Conservation (phyloP, 2,113 vertebrate species). For the Asarcornis scutulata region DNA sequence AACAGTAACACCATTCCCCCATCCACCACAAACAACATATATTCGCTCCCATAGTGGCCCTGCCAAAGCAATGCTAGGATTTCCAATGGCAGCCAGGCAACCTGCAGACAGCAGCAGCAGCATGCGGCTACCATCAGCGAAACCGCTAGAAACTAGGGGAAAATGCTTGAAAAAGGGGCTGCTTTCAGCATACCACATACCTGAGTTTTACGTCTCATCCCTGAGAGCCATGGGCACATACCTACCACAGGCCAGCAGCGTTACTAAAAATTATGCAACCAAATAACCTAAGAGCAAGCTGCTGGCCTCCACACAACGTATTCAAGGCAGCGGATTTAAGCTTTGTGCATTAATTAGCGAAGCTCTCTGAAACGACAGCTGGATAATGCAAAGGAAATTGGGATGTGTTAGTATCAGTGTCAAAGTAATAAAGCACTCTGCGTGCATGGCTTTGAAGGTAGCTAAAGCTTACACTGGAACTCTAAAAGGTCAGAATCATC, state of each 20-base stretch:
- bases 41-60: background rate
- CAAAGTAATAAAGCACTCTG: background rate
- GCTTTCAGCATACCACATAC: background rate
- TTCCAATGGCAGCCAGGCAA: background rate
- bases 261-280: background rate
- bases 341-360: background rate
- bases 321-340: background rate
- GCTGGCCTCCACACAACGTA: background rate
- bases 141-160: background rate
- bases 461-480: background rate
- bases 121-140: background rate
- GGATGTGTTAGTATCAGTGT: background rate
- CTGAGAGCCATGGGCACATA: background rate
- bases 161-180: background rate
- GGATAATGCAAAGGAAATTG: background rate
- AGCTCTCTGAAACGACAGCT: rapidly evolving
- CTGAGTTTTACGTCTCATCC: background rate
- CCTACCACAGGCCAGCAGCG: background rate
- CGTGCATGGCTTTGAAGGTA: background rate
- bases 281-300: background rate
- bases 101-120: background rate
- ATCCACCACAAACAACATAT: background rate
- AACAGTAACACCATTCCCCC: background rate
- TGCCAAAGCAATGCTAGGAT: background rate
- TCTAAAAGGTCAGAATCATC: background rate